Evolutionary conservation across 2,888 invertebrate genomes (phyloP).

Genomic region (Polymixis flavicincta): DNA sequence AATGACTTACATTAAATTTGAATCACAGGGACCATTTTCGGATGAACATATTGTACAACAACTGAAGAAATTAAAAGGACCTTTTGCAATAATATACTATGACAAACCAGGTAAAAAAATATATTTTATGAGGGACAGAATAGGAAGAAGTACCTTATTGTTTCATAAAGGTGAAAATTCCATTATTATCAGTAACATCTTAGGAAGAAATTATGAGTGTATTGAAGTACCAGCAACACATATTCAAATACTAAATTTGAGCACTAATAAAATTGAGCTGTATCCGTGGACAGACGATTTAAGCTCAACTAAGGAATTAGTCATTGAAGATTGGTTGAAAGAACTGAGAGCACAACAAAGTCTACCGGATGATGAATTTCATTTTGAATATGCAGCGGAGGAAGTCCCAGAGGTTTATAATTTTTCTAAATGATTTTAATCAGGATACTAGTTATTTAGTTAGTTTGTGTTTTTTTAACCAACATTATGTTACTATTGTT

Average conservation of each 20-base stretch:
- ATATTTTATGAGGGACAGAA: constrained; percentile 96
- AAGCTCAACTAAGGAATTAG: constrained; percentile 68
- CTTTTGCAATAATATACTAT: constrained; percentile 95
- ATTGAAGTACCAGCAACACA: constrained; percentile 92
- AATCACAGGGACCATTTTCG: constrained; percentile 61
- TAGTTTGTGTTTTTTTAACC: constrained; percentile 40
- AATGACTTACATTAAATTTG: not conserved
- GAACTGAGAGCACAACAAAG: constrained; percentile 77
- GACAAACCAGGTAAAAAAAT: constrained; percentile 90
- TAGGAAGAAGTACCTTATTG: constrained; percentile 96
- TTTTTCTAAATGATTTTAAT: constrained; percentile 49
- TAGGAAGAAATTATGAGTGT: constrained; percentile 85
- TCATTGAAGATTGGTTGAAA: constrained; percentile 76
- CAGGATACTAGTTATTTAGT: constrained; percentile 55
- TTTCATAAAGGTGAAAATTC: constrained; percentile 86
- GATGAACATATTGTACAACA: constrained; percentile 80
- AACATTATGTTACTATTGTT: constrained; percentile 41
- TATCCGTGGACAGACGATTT: constrained; percentile 77
- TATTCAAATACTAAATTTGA: constrained; percentile 89
- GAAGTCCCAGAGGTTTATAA: constrained; percentile 72
- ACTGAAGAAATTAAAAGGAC: constrained; percentile 93
- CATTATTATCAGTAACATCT: constrained; percentile 89
- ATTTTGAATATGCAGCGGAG: constrained; percentile 67
- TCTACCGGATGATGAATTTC: constrained; percentile 81
- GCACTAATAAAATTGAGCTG: constrained; percentile 72